These are phyloP conservation scores for Stichopus horrens DNA, from an alignment of 53 echinoderm and acorn worm species.

Conservation along the genomic window DNA sequence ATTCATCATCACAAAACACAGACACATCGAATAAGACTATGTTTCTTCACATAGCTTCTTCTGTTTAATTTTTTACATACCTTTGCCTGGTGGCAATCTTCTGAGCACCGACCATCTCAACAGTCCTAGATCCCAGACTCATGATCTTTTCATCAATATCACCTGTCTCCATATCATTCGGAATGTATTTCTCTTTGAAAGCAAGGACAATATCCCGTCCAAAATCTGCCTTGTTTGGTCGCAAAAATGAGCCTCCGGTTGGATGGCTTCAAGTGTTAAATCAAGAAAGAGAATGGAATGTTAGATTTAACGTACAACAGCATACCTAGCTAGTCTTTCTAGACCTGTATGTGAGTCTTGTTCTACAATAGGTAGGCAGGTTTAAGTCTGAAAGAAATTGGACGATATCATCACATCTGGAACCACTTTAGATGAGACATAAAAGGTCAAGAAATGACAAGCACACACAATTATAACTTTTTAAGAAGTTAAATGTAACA, in stretches of 20 bases:
- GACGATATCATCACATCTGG: too few relatives aligned
- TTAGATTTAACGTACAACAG: neutral
- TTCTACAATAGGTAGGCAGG: too few relatives aligned
- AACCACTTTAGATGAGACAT: too few relatives aligned
- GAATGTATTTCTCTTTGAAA: constrained; percentile 73
- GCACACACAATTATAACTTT: too few relatives aligned
- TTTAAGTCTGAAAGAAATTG: too few relatives aligned
- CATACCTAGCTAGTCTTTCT: too few relatives aligned
- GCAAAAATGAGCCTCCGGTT: constrained; percentile 81
- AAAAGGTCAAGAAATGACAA: too few relatives aligned
- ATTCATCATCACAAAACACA: too few relatives aligned
- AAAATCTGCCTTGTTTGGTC: constrained; percentile 82
- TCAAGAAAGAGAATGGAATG: neutral
- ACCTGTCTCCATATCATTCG: constrained; percentile 75
- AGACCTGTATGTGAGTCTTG: too few relatives aligned
- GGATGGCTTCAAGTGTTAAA: constrained; percentile 57
- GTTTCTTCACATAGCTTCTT: neutral
- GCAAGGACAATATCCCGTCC: constrained; percentile 71
- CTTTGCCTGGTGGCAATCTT: constrained; percentile 79
- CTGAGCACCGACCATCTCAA: constrained; percentile 92
- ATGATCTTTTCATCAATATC: constrained; percentile 72
- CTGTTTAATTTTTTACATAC: constrained; percentile 38
- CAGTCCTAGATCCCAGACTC: constrained; percentile 62
- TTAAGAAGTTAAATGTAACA: too few relatives aligned
- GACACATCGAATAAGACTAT: too few relatives aligned